These are phyloP conservation scores for Meiosimyza platycephala DNA, from an alignment of 2,888 invertebrate genomes.

Conservation along the genomic window DNA sequence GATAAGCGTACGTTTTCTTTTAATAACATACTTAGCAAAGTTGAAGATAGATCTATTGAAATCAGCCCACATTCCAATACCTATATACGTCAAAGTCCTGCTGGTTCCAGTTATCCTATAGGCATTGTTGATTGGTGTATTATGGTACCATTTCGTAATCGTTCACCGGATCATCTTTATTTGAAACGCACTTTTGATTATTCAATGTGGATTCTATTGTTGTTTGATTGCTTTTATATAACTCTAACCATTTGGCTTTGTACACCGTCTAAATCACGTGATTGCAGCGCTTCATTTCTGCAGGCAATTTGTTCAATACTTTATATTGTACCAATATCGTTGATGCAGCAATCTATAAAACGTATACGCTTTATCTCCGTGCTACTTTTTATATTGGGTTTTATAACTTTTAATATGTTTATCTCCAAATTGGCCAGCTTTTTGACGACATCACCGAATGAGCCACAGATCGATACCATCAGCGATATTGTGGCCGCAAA, in stretches of 20 bases:
- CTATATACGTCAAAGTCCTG: slow-evolving; percentile 34
- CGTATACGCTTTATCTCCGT: slow-evolving; percentile 53
- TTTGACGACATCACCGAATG: slow-evolving; percentile 49
- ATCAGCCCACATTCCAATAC: slow-evolving; percentile 56
- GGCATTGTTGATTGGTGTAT: slow-evolving; percentile 59
- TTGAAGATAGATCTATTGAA: slow-evolving; percentile 50
- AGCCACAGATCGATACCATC: slow-evolving; percentile 50
- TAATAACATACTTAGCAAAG: no score
- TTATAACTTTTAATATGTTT: slow-evolving; percentile 56
- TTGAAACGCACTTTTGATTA: slow-evolving; percentile 49
- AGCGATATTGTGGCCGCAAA: slow-evolving; percentile 54
- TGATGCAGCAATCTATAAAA: slow-evolving; percentile 43
- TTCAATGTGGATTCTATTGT: slow-evolving; percentile 51
- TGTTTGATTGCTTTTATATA: slow-evolving; percentile 49
- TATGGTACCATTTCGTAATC: slow-evolving; percentile 57
- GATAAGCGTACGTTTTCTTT: no score
- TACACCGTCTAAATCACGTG: slow-evolving; percentile 47
- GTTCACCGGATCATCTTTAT: slow-evolving; percentile 52
- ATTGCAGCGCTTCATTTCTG: slow-evolving; percentile 51
- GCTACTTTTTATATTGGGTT: slow-evolving; percentile 52
- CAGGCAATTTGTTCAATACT: slow-evolving; percentile 54
- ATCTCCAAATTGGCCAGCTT: slow-evolving; percentile 57
- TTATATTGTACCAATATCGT: slow-evolving; percentile 45
- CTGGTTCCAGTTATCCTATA: slow-evolving; percentile 56
- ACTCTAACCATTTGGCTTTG: slow-evolving; percentile 53